Conservation (phyloP, 2,113 vertebrate species). For the Ammodytes dubius region DNA sequence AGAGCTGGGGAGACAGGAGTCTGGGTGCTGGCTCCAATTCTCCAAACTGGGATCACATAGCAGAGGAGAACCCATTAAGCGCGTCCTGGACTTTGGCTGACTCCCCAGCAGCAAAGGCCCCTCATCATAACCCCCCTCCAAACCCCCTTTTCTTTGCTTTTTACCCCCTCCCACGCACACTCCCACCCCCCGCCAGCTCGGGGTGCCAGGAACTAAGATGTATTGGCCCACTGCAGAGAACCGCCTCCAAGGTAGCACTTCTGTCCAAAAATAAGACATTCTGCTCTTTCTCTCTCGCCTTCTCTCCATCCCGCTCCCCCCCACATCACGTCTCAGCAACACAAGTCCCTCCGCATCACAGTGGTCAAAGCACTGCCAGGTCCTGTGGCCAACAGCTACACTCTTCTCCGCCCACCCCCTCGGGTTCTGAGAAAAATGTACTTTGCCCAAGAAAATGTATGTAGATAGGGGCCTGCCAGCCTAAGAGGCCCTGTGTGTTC, state of each 20-base stretch:
- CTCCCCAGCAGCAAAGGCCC: conserved; percentile 76
- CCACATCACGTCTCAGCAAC: conserved; percentile 48
- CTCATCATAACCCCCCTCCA: conserved; percentile 47
- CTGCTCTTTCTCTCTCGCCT: conserved; percentile 53
- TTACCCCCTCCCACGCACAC: conserved; percentile 62
- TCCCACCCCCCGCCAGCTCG: conserved; percentile 55
- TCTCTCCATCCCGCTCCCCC: conserved; percentile 37
- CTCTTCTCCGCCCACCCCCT: conserved; percentile 44
- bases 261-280: conserved; percentile 83
- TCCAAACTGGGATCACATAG: conserved; percentile 76
- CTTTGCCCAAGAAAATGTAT: conserved; percentile 59
- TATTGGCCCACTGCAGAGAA: conserved; percentile 79
- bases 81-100: conserved; percentile 88
- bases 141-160: conserved; percentile 13
- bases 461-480: conserved; percentile 33
- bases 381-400: conserved; percentile 82
- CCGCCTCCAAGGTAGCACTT: conserved; percentile 82
- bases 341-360: conserved; percentile 70
- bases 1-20: conserved; percentile 74
- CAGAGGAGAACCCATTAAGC: conserved; percentile 81
- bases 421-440: conserved; percentile 57
- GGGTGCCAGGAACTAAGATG: conserved; percentile 82
- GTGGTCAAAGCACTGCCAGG: conserved; percentile 66
- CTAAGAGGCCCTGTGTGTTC: conserved; percentile 37
- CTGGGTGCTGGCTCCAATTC: conserved; percentile 80